Evolutionary conservation across 2,888 invertebrate genomes (phyloP).

Genomic region (Mythimna albipuncta): DNA sequence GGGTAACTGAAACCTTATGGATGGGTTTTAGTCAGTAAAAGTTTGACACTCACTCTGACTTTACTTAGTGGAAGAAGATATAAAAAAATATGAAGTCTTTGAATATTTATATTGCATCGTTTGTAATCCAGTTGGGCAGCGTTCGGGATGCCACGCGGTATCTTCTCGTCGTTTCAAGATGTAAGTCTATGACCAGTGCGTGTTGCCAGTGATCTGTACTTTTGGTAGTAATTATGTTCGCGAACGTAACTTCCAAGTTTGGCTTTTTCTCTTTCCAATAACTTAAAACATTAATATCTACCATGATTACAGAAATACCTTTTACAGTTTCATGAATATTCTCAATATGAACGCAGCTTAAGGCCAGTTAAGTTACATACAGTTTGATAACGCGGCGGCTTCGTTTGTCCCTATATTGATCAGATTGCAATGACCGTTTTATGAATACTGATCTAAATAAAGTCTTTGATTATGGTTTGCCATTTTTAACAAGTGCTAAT

Average conservation of each 20-base stretch:
- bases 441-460: slow-evolving; percentile 59
- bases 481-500: neutral
- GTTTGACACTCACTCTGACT: neutral
- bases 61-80: no score
- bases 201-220: no score
- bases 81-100: no score
- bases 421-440: slow-evolving; percentile 79
- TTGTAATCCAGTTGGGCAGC: no score
- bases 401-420: slow-evolving; percentile 82
- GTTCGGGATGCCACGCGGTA: no score
- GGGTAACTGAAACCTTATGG: neutral
- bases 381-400: slow-evolving; percentile 85
- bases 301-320: slow-evolving; percentile 16
- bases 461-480: slow-evolving; percentile 35
- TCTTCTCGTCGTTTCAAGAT: no score
- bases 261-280: neutral
- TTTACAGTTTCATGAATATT: slow-evolving; percentile 52
- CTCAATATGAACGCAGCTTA: slow-evolving; percentile 69
- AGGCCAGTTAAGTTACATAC: slow-evolving; percentile 78
- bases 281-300: neutral
- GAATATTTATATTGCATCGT: no score
- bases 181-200: no score
- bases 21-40: neutral
- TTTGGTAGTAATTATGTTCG: no score
- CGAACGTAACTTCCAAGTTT: neutral